These are phyloP conservation scores for Porites evermanni DNA, from an alignment of 92 coral and sea anemone species.

Conservation along the genomic window DNA sequence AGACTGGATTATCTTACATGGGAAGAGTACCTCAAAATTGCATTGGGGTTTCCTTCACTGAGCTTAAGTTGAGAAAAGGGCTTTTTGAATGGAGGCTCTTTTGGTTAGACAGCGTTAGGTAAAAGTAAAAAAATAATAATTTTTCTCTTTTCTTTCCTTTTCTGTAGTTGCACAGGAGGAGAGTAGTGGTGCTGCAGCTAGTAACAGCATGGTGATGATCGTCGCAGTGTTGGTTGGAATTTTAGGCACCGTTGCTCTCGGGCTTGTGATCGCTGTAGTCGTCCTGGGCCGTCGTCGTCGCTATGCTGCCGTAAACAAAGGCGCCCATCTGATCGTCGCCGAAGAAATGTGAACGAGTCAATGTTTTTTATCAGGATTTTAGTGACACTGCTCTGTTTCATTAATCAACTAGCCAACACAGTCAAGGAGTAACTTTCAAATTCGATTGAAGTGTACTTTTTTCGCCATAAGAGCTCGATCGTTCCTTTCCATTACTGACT, in stretches of 20 bases:
- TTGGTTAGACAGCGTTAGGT: too few relatives aligned
- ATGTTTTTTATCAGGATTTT: background rate
- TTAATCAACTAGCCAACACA: background rate
- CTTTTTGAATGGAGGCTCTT: too few relatives aligned
- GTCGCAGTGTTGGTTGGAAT: constrained; percentile 38
- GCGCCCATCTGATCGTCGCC: constrained; percentile 3
- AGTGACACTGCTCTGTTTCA: background rate
- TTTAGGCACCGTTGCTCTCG: constrained; percentile 24
- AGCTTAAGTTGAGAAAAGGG: too few relatives aligned
- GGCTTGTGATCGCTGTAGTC: constrained; percentile 14
- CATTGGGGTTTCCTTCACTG: too few relatives aligned
- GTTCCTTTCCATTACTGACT: too few relatives aligned
- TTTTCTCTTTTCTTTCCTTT: background rate
- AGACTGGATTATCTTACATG: too few relatives aligned
- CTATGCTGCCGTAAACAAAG: constrained; percentile 6
- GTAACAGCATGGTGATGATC: constrained; percentile 13
- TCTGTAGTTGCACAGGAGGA: background rate
- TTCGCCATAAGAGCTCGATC: too few relatives aligned
- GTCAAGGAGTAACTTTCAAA: too few relatives aligned
- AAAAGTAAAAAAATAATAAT: too few relatives aligned
- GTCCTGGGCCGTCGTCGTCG: constrained; percentile 30
- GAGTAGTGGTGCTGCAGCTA: background rate
- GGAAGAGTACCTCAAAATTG: too few relatives aligned
- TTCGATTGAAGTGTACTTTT: too few relatives aligned
- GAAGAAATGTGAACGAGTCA: constrained; percentile 23